These are phyloP conservation scores for Sylvilagus bachmani DNA, from an alignment of 2,113 vertebrate genomes.

Conservation along the genomic window DNA sequence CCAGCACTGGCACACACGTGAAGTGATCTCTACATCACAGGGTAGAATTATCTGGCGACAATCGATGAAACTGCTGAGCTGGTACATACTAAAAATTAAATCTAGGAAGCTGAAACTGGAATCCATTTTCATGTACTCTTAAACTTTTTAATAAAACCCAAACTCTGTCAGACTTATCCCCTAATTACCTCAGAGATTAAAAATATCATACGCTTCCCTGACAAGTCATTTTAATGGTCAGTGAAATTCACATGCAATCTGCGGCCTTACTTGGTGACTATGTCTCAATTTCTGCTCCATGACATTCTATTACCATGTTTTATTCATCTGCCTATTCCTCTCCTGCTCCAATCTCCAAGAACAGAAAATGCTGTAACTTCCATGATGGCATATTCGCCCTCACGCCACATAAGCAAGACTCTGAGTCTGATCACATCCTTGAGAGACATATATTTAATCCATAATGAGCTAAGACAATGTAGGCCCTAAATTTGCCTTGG, in stretches of 20 bases:
- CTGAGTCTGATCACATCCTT: conserved; percentile 62
- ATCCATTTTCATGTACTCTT: conserved; percentile 77
- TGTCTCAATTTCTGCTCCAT: conserved; percentile 82
- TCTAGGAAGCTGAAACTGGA: conserved; percentile 74
- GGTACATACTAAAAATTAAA: conserved; percentile 71
- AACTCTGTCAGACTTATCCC: conserved; percentile 69
- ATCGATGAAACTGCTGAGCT: conserved; percentile 75
- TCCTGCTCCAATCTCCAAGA: conserved; percentile 68
- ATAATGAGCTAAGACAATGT: conserved; percentile 42
- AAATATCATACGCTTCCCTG: conserved; percentile 77
- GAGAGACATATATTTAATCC: conserved; percentile 55
- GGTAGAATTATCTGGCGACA: conserved; percentile 61
- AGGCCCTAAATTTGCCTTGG: conserved; percentile 66
- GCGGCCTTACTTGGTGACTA: conserved; percentile 69
- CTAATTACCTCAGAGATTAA: conserved; percentile 78
- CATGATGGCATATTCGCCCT: conserved; percentile 50
- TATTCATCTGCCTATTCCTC: conserved; percentile 78
- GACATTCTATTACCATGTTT: conserved; percentile 77
- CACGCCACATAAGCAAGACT: conserved; percentile 57
- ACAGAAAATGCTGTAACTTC: conserved; percentile 69
- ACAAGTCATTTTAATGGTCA: conserved; percentile 74
- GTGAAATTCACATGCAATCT: conserved; percentile 77
- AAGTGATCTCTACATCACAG: conserved; percentile 47
- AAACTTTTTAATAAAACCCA: conserved; percentile 80
- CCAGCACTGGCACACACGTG: not conserved